These are phyloP conservation scores for Clarias platycephalus DNA, from an alignment of 2,797 vertebrate species.

Conservation along the genomic window DNA sequence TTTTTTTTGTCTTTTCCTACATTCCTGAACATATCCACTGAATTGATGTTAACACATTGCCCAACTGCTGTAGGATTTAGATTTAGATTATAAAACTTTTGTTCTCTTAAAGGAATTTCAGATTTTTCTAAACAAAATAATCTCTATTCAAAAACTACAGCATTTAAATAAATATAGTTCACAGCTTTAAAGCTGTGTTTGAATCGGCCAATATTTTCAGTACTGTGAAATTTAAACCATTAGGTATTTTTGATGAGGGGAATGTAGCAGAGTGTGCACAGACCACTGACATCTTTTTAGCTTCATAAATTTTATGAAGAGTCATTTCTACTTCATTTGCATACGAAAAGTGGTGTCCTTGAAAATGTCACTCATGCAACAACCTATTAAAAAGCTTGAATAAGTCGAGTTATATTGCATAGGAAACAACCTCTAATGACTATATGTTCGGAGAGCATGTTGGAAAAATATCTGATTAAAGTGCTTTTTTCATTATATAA, in stretches of 20 bases:
- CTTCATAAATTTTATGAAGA: slow-evolving; percentile 54
- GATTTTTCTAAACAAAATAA: not conserved
- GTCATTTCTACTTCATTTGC: slow-evolving; percentile 56
- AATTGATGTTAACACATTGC: not conserved
- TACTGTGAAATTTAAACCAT: slow-evolving; percentile 26
- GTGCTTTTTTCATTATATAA: not conserved
- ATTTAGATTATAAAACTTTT: slow-evolving; percentile 2
- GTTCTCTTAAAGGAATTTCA: not conserved
- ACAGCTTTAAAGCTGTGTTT: not conserved
- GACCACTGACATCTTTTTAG: slow-evolving; percentile 43
- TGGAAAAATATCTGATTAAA: not conserved
- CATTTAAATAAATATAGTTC: not conserved
- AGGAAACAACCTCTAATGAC: slow-evolving; percentile 9
- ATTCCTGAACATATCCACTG: not conserved
- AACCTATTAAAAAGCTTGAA: slow-evolving; percentile 43
- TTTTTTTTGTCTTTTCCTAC: not conserved
- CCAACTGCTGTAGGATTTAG: not conserved
- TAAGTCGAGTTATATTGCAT: slow-evolving; percentile 15
- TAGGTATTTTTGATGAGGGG: slow-evolving; percentile 11
- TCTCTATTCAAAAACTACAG: not conserved
- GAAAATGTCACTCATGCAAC: slow-evolving; percentile 38
- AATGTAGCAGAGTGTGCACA: slow-evolving; percentile 23
- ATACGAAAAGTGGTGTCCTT: slow-evolving; percentile 43
- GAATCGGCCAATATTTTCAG: slow-evolving; percentile 7
- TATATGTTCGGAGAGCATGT: not conserved